Base-by-base conservation (phyloP, 1,140 invertebrate genomes). In the Popillia japonica region DNA sequence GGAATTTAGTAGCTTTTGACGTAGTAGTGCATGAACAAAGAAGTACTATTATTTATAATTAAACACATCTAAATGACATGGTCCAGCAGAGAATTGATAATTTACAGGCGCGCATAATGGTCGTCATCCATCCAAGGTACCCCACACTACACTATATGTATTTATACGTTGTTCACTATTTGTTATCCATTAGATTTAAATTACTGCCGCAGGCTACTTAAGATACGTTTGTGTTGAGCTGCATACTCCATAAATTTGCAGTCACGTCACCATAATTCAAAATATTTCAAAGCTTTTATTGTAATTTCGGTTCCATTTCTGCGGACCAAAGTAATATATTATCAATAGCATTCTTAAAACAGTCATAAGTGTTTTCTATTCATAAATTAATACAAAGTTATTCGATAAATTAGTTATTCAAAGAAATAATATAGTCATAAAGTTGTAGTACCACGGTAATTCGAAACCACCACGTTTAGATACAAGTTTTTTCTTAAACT, bases 181-280 rank as follows among this genome's bases (percentile, higher is more conserved):
- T 68, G 61, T 22, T 68, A 68, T 55, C 6, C 48, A 55, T 34
- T 68, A 68, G 14, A 4, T 11, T 68, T 68, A 68, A 68, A 68
- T 10, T 68, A 68, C 22, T 68, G 22, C 61, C 7, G 17, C 22
- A 7, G 22, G 61, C 8, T 27, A 68, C 14, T 23, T 68, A 68
- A 34, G 27, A 68, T 68, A 11, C 20, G 8, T 11, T 11, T 8
- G 22, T 68, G 2, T 22, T 34, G 27, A 27, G 11, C 61, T 2
- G 61, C 20, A n/a, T 68, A 68, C 2, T 22, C 22, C 27, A 68
- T 68, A 68, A 68, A 68, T 68, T 68, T 68, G 20, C 61, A 10
- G 22, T 68, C 61, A 22, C 22, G 61, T 3, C 61, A 23, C n/a
- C 11, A 68, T 68, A 68, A 68, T 68, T 68, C 61, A 68, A 68